A percentile compares a stretch with the other conserved stretches of the same genome.
Evolutionary conservation across 2,888 invertebrate species (phyloP).

Genomic region (Drosophila anceps): DNA sequence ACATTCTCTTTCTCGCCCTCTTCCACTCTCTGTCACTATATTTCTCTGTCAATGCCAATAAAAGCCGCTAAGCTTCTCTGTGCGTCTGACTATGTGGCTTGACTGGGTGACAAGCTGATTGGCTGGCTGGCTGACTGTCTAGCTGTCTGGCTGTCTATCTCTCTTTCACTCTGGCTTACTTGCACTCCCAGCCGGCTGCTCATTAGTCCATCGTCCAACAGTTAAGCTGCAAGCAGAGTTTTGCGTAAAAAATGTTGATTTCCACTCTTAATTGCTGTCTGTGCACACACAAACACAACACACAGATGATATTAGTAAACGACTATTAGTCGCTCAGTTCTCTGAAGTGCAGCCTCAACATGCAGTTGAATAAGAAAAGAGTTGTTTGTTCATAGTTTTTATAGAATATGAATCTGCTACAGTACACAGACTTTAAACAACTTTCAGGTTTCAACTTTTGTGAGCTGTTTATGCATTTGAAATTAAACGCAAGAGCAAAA

Average conservation of each 20-base stretch:
- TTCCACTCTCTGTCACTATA: not conserved
- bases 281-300: not conserved
- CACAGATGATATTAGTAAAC: not conserved
- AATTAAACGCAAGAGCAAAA: not conserved
- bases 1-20: conserved; percentile 62
- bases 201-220: conserved; percentile 36
- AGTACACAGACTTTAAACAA: not conserved
- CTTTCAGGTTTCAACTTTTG: not conserved
- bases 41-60: conserved; percentile 16
- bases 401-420: not conserved
- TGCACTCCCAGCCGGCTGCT: conserved; percentile 7
- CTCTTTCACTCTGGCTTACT: not conserved
- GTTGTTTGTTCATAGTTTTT: not conserved
- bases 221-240: conserved; percentile 29
- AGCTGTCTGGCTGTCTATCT: not conserved
- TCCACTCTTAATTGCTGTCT: not conserved
- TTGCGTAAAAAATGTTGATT: not conserved
- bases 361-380: not conserved
- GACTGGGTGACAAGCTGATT: conserved; percentile 1
- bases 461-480: not conserved
- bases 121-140: not conserved
- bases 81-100: not conserved
- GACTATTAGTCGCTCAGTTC: not conserved
- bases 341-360: not conserved
- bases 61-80: conserved; percentile 9